Evolutionary conservation across 2,113 vertebrate genomes (phyloP).

Genomic region (Trachemys scripta): DNA sequence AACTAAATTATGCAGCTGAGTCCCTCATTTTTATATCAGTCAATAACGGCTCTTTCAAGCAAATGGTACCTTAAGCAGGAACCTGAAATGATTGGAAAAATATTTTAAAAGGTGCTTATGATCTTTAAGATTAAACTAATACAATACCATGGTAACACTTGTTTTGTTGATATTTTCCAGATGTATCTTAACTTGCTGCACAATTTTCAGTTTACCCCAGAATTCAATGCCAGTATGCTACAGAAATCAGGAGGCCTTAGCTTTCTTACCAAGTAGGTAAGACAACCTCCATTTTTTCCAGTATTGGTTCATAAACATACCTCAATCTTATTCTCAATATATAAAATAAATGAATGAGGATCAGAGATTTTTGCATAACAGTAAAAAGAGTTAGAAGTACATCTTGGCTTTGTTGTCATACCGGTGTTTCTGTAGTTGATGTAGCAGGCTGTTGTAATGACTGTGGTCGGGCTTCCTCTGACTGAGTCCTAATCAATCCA

Average conservation of each 20-base stretch:
- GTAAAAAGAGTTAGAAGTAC: background rate
- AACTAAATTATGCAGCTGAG: background rate
- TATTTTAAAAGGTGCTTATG: fast-evolving
- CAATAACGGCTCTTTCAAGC: background rate
- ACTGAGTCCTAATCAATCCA: conserved; percentile 82
- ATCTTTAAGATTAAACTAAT: background rate
- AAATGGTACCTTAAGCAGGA: background rate
- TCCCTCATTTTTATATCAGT: background rate
- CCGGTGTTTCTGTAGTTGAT: conserved; percentile 97
- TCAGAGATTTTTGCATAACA: background rate
- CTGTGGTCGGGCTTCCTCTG: conserved; percentile 88
- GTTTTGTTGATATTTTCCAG: background rate
- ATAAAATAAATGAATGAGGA: background rate
- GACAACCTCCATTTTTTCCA: background rate
- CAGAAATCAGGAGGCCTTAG: background rate
- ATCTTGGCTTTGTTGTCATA: conserved; percentile 67
- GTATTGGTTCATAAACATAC: background rate
- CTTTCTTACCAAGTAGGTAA: background rate
- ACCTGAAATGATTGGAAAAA: background rate
- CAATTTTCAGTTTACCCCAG: background rate
- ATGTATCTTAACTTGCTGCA: background rate
- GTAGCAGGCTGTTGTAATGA: conserved; percentile 97
- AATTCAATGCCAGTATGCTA: background rate
- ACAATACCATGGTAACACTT: background rate
- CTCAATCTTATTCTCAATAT: background rate